phyloP scores from a whole-genome alignment of 2,113 vertebrate genomes.

The Pygoscelis adeliae region DNA sequence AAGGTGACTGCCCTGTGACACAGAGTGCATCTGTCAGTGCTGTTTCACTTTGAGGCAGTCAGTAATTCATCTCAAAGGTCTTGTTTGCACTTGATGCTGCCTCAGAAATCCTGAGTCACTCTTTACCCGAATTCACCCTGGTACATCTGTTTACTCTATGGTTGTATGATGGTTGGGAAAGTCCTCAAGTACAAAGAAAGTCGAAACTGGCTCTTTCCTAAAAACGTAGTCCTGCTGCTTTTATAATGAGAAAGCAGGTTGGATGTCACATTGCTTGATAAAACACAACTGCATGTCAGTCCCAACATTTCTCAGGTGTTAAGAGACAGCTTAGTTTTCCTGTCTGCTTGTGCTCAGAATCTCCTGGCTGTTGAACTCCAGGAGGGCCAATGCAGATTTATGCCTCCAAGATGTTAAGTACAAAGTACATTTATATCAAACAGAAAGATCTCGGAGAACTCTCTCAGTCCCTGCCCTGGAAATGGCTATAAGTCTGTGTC shows the following conservation, averaged over 20 bases:
- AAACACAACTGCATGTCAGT: neutral
- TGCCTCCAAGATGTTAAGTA: neutral
- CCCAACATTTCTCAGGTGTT: neutral
- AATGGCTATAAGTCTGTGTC: neutral
- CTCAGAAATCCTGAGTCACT: slow-evolving; percentile 64
- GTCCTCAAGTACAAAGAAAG: neutral
- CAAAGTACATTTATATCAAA: neutral
- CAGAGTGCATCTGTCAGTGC: neutral
- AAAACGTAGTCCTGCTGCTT: neutral
- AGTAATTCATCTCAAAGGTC: slow-evolving; percentile 52
- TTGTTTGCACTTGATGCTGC: slow-evolving; percentile 38
- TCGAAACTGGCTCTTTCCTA: neutral
- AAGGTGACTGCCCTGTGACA: neutral
- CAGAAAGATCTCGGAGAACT: neutral
- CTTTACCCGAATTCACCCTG: slow-evolving; percentile 18
- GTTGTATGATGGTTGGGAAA: neutral
- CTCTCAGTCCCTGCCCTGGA: neutral
- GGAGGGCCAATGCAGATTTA: neutral
- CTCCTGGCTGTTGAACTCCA: neutral
- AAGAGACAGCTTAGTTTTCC: neutral
- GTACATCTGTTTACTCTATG: neutral
- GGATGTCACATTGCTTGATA: neutral
- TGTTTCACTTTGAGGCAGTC: slow-evolving; percentile 11
- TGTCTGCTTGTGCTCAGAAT: neutral
- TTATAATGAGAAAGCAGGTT: neutral